Base-by-base conservation (phyloP, 2,888 invertebrate genomes). In the Acanthococcus lagerstroemiae region DNA sequence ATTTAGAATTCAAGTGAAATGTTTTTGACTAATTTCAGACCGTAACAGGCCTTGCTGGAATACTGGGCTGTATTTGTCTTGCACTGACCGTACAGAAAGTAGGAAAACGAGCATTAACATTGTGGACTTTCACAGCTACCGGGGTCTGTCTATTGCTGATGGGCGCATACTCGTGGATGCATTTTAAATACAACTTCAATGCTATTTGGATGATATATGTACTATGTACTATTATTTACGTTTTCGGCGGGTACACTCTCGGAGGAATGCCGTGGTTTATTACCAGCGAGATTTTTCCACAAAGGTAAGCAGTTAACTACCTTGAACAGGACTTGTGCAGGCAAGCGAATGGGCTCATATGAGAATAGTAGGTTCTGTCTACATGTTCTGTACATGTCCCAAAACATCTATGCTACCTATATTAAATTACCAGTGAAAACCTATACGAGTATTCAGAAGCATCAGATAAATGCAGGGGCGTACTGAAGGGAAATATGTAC, bases 241-340 rank as follows among this genome's bases (percentile, higher is more conserved):
- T 25, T 17, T 45, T 57, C 46, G 45, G 24, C 6, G 57, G 57
- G 15, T 57, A 44, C 25, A 57, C 57, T 3, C 45, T 57, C 7
- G 57, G 57, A 44, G 57, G 57, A 4, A 57, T 57, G 57, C 57
- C 57, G 17, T 57, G 57, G 57, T 57, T 57, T n/a, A 44, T 30
- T 17, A 44, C 25, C 25, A 25, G 44, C 6, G 57, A 57, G 17
- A 57, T 57, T 19, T 57, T 57, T 19, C 57, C 57, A 44, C 57
- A 57, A 45, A 57, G 45, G 57, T 57, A 45, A 44, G 45, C n/a
- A n/a, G n/a, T n/a, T n/a, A n/a, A n/a, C n/a, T n/a, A n/a, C n/a
- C n/a, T n/a, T n/a, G n/a, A n/a, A n/a, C n/a, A n/a, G n/a, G n/a
- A n/a, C n/a, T n/a, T n/a, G n/a, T n/a, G n/a, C n/a, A n/a, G n/a